Evolutionary conservation across 2,113 vertebrate genomes (phyloP).

Genomic region (Aspiorhynchus laticeps): DNA sequence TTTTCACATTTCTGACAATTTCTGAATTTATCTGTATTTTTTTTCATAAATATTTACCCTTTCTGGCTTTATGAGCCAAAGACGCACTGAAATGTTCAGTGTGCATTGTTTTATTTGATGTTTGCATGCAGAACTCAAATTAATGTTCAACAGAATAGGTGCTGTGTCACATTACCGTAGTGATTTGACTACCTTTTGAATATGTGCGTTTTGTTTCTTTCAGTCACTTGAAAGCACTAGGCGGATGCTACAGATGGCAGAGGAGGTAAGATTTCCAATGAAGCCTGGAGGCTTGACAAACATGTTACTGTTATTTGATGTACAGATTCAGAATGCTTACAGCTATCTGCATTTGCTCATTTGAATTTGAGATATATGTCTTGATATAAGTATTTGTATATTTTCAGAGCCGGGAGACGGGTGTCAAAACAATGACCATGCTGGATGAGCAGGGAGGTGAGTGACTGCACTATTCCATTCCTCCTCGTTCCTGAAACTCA

Average conservation of each 20-base stretch:
- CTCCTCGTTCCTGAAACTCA: not conserved
- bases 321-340: not conserved
- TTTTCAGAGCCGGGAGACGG: conserved; percentile 85
- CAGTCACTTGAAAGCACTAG: conserved; percentile 98
- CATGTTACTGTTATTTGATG: not conserved
- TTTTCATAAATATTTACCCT: too few species aligned
- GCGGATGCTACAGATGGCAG: conserved; percentile 89
- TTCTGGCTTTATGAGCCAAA: not conserved
- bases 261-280: conserved; percentile 84
- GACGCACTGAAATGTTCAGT: not conserved
- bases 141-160: not conserved
- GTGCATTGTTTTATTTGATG: not conserved
- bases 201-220: conserved; percentile 50
- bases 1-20: not conserved
- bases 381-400: conserved; percentile 13
- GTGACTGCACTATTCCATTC: conserved; percentile 49
- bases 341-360: not conserved
- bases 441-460: conserved; percentile 94
- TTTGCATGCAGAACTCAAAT: not conserved
- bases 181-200: not conserved
- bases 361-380: not conserved
- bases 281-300: not conserved
- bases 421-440: conserved; percentile 89
- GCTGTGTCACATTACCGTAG: not conserved
- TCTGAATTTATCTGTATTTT: not conserved